Conservation (phyloP, 2,797 vertebrate genomes). For the Phaenicophaeus curvirostris region DNA sequence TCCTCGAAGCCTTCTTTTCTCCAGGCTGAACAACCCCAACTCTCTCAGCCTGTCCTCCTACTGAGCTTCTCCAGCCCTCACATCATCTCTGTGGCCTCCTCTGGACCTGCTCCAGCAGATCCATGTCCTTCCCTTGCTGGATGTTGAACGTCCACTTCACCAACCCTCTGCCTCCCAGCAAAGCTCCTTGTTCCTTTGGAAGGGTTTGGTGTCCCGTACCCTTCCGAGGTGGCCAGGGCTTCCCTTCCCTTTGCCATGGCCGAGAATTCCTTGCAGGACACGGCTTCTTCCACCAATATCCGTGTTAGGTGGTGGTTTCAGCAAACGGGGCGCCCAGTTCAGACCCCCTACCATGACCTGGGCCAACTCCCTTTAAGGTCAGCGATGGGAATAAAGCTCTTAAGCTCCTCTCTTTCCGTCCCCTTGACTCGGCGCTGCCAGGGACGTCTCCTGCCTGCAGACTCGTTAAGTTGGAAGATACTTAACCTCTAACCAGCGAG, state of each 20-base stretch:
- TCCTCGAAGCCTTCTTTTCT: too few species aligned
- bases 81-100: too few species aligned
- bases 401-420: background rate
- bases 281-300: rapidly evolving
- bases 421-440: background rate
- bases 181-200: background rate
- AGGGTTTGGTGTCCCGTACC: rapidly evolving
- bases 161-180: background rate
- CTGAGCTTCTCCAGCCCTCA: too few species aligned
- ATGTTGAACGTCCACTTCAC: background rate
- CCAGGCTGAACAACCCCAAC: too few species aligned
- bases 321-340: rapidly evolving
- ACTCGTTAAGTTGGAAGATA: background rate
- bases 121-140: too few species aligned
- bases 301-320: background rate
- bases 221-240: rapidly evolving
- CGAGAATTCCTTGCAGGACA: rapidly evolving
- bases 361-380: background rate
- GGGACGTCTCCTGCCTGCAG: background rate
- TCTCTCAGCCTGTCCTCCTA: too few species aligned
- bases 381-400: background rate
- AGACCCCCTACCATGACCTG: rapidly evolving
- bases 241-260: rapidly evolving
- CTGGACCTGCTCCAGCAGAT: too few species aligned
- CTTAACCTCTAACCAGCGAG: background rate